Percentiles rank a stretch among this genome's conserved stretches.
phyloP scores from a whole-genome alignment of 2,797 vertebrate genomes.

The Xenentodon cancila region DNA sequence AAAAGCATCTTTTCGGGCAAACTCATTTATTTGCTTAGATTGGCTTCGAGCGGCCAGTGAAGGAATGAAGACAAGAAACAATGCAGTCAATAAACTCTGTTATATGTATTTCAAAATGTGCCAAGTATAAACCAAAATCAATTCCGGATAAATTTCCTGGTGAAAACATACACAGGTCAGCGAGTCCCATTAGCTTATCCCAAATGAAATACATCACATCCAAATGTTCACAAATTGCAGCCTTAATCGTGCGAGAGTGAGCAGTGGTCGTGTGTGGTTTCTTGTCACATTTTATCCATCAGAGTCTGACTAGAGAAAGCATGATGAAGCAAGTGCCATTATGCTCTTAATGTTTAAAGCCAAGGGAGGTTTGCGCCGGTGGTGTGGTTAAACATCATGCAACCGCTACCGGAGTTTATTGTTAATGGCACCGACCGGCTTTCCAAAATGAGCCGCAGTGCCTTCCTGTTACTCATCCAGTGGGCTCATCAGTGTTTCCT shows the following conservation, averaged over 20 bases:
- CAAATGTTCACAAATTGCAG: conserved; percentile 23
- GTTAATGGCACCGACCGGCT: conserved; percentile 39
- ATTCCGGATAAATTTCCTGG: conserved; percentile 33
- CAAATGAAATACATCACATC: conserved; percentile 11
- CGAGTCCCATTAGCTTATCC: conserved; percentile 6
- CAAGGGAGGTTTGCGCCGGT: conserved; percentile 41
- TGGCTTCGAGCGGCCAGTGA: conserved; percentile 38
- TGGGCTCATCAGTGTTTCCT: conserved; percentile 27
- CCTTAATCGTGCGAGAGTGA: conserved; percentile 14
- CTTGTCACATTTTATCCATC: conserved; percentile 25
- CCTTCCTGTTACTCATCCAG: conserved; percentile 32
- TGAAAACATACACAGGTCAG: conserved; percentile 43
- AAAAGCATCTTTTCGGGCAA: conserved; percentile 46
- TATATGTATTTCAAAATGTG: conserved; percentile 30
- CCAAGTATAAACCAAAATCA: conserved; percentile 34
- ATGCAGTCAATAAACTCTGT: conserved; percentile 38
- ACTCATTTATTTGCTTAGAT: conserved; percentile 53
- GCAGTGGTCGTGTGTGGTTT: conserved; percentile 32
- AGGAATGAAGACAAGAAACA: conserved; percentile 32
- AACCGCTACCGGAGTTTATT: conserved; percentile 58
- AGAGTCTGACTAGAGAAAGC: conserved; percentile 28
- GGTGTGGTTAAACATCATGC: conserved; percentile 46
- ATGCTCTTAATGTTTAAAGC: conserved; percentile 54
- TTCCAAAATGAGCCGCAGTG: conserved; percentile 35
- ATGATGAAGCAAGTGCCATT: conserved; percentile 28